Conservation (phyloP, 1,140 invertebrate genomes). For the Eumeta japonica region DNA sequence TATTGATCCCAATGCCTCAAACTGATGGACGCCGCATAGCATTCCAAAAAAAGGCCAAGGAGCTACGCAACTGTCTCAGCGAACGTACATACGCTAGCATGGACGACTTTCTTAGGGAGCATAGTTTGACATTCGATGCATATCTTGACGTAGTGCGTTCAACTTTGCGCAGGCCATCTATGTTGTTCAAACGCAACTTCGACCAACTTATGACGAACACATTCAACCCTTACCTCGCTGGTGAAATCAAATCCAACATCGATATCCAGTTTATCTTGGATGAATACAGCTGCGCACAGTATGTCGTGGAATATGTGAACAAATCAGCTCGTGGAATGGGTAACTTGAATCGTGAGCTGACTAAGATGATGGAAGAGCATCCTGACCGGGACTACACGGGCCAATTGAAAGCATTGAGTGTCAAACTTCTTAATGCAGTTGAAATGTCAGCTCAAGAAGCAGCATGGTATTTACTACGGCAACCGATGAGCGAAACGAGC, state of each 20-base stretch:
- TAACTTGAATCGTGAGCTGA: slow-evolving; percentile 30
- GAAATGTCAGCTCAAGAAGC: slow-evolving; percentile 46
- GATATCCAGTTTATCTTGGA: slow-evolving; percentile 45
- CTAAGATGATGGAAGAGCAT: slow-evolving; percentile 27
- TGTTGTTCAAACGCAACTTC: slow-evolving; percentile 25
- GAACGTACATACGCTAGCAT: slow-evolving; percentile 20
- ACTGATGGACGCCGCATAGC: slow-evolving; percentile 19
- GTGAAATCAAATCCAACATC: slow-evolving; percentile 27
- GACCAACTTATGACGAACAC: slow-evolving; percentile 27
- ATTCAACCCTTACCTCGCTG: slow-evolving; percentile 32
- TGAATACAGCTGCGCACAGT: slow-evolving; percentile 31
- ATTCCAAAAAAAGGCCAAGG: slow-evolving; percentile 25
- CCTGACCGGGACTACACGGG: slow-evolving; percentile 21
- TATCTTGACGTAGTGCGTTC: slow-evolving; percentile 33
- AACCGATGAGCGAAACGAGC: slow-evolving; percentile 22
- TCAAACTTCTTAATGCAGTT: slow-evolving; percentile 34
- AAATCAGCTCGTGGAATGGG: slow-evolving; percentile 39
- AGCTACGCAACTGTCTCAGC: slow-evolving; percentile 19
- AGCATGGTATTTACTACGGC: slow-evolving; percentile 39
- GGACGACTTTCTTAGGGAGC: slow-evolving; percentile 22
- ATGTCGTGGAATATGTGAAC: slow-evolving; percentile 35
- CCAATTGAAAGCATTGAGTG: slow-evolving; percentile 27
- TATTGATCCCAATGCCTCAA: slow-evolving; percentile 26
- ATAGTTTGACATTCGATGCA: slow-evolving; percentile 22
- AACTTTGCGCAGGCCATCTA: slow-evolving; percentile 20